Base-by-base conservation (phyloP, 2,797 vertebrate species). In the Melanotaenia maccullochi region DNA sequence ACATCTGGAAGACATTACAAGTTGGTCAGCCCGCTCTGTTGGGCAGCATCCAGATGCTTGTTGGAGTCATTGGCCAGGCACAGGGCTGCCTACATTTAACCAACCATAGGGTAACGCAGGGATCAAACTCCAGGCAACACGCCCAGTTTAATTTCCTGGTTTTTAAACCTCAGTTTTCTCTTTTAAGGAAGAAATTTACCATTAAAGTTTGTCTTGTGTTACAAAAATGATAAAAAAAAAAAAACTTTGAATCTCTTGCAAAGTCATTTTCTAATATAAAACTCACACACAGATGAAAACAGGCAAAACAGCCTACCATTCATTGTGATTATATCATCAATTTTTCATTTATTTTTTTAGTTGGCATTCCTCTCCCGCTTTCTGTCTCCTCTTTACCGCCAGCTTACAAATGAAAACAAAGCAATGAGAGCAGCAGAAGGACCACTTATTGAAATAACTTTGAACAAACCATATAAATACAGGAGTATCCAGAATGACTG, bases 1-100 rank as follows among this genome's bases (percentile, higher is more conserved):
- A 81, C 83, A 90, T 89, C 90, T 91, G 89, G 88, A 83, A 86
- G 75, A 82, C 76, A 80, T 90, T 84, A 89, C 62, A 60, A 73
- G 75, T 62, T 47, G 76, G 76, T 74, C 33, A 61, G 59, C 38
- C 25, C 49, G 60, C 70, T 60, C 65, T 70, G 65, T 73, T 83
- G 68, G 16, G 55, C 60, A 70, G 67, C 65, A 68, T 71, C 70
- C 68, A 56, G 75, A 79, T 68, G 71, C 58, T 55, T 67, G 44
- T 54, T 42, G 44, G 44, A 65, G 61, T 62, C 49, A 38, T 54
- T 76, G 59, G 52, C 47, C 60, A 52, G 67, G 18, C 76, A 68
- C 76, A 78, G 78, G 74, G 30, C 30, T 9, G 69, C 52, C 33
- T 44, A 44, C 35, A 30, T 9, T 22, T 44, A 60, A 69, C 69